Conservation (phyloP, 2,888 invertebrate species). For the Tuta absoluta region DNA sequence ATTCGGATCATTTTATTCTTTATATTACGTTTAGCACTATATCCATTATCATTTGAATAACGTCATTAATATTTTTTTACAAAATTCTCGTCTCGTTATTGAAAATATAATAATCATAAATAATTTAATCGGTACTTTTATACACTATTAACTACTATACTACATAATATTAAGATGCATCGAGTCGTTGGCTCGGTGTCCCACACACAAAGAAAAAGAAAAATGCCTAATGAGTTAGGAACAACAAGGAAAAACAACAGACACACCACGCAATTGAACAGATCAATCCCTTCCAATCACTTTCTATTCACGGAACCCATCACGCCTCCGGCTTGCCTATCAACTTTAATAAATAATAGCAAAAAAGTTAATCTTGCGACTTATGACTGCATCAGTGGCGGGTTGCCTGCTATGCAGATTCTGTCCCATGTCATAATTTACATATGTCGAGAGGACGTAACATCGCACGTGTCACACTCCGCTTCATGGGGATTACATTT, state of each 20-base stretch:
- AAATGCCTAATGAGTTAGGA: too few species aligned
- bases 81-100: too few species aligned
- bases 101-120: too few species aligned
- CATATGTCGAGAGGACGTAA: constrained; percentile 50
- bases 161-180: too few species aligned
- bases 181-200: too few species aligned
- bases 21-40: neutral
- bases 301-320: constrained; percentile 25
- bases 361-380: constrained; percentile 22
- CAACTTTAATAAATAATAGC: constrained; percentile 22
- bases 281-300: constrained; percentile 15
- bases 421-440: constrained; percentile 49
- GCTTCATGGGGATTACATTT: constrained; percentile 69
- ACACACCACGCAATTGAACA: neutral
- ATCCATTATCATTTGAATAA: neutral
- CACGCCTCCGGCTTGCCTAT: constrained; percentile 14
- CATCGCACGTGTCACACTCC: constrained; percentile 55
- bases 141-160: too few species aligned
- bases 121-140: too few species aligned
- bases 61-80: too few species aligned
- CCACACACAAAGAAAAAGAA: too few species aligned
- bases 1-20: neutral
- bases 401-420: constrained; percentile 46
- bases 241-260: neutral
- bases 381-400: constrained; percentile 21